Conservation (phyloP, 2,797 vertebrate species). For the Sebastes nivosus region DNA sequence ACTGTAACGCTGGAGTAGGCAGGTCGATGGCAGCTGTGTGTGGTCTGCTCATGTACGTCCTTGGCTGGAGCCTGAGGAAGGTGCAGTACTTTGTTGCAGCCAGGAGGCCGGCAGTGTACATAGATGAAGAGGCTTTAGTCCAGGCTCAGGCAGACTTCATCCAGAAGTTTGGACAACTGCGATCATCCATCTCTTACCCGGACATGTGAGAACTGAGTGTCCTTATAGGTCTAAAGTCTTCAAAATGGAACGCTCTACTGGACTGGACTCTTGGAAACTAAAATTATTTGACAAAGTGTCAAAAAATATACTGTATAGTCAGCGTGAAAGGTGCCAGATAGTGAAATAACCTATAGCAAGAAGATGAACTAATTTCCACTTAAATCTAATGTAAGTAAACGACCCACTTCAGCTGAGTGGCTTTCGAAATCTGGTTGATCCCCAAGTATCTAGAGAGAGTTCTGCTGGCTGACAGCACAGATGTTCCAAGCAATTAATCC, state of each 20-base stretch:
- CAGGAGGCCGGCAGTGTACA: slow-evolving; percentile 90
- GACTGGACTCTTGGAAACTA: neutral
- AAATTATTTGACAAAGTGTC: neutral
- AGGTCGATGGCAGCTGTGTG: slow-evolving; percentile 92
- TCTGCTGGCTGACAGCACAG: slow-evolving; percentile 28
- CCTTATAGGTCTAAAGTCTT: neutral
- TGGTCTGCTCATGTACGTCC: slow-evolving; percentile 92
- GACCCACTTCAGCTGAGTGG: slow-evolving; percentile 31
- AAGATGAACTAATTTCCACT: slow-evolving; percentile 19
- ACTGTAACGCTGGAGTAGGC: slow-evolving; percentile 96
- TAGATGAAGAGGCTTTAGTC: slow-evolving; percentile 92
- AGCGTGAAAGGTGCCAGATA: neutral
- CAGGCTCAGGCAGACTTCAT: slow-evolving; percentile 88
- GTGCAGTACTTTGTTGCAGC: slow-evolving; percentile 91
- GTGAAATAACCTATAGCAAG: slow-evolving; percentile 8
- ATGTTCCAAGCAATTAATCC: slow-evolving; percentile 44
- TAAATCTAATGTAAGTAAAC: slow-evolving; percentile 28
- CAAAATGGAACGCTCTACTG: neutral
- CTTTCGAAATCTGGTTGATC: slow-evolving; percentile 38
- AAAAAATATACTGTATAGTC: neutral
- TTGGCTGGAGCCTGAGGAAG: slow-evolving; percentile 91
- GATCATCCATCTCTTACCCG: slow-evolving; percentile 51
- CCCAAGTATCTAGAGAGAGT: slow-evolving; percentile 18
- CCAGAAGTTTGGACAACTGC: slow-evolving; percentile 71
- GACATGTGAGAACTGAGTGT: slow-evolving; percentile 40